Conservation (phyloP, 1,140 invertebrate species). For the Portunus trituberculatus region DNA sequence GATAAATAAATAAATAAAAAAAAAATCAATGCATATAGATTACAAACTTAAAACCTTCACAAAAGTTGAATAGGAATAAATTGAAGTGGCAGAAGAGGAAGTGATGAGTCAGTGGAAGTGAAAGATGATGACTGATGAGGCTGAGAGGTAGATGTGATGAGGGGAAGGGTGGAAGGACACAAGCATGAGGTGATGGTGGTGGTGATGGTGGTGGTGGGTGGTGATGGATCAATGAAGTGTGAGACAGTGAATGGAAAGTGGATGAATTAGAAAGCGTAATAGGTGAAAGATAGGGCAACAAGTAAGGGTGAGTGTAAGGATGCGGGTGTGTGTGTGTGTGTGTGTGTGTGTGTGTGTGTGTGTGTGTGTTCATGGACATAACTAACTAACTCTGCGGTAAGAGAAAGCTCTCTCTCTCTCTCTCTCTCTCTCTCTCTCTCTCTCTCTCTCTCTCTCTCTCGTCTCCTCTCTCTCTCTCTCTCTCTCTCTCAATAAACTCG, state of each 20-base stretch:
- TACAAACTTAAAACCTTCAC: too few species aligned
- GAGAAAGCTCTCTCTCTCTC: neutral
- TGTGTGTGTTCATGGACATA: too few species aligned
- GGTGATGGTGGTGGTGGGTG: neutral
- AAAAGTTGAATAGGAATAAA: neutral
- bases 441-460: conserved; percentile 51
- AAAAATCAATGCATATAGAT: too few species aligned
- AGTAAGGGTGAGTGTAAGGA: neutral
- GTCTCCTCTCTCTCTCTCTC: neutral
- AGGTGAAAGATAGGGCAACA: neutral
- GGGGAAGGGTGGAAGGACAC: too few species aligned
- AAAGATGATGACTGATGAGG: too few species aligned
- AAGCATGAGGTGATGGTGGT: neutral
- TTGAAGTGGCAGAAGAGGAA: neutral
- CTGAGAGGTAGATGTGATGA: too few species aligned
- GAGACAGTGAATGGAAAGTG: neutral
- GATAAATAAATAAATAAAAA: too few species aligned
- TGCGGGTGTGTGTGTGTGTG: neutral
- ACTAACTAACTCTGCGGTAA: neutral
- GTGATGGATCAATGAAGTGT: neutral
- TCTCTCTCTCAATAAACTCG: neutral
- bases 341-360: too few species aligned
- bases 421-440: conserved; percentile 32
- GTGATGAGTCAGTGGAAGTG: too few species aligned
- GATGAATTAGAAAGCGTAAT: neutral